These are phyloP conservation scores for Propithecus deckenii DNA, from an alignment of 2,797 vertebrate genomes.

Conservation along the genomic window DNA sequence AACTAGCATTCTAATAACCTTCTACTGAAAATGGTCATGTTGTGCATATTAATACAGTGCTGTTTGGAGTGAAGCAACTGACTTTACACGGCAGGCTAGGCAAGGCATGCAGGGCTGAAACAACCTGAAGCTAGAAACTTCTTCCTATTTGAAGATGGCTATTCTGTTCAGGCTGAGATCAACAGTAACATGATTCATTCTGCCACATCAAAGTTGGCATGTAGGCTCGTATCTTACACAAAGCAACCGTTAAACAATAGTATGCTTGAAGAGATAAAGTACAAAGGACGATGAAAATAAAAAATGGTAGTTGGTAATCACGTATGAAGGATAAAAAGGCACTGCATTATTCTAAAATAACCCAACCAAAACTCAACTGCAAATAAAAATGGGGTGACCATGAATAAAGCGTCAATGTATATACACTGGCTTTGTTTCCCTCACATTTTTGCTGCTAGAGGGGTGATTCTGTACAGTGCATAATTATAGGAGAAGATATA, in stretches of 20 bases:
- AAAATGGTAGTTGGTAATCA: constrained; percentile 82
- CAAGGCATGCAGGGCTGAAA: constrained; percentile 74
- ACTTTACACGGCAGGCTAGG: constrained; percentile 78
- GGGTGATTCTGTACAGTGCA: not conserved
- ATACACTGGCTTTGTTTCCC: constrained; percentile 24
- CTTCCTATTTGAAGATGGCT: constrained; percentile 82
- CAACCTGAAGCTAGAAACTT: constrained; percentile 83
- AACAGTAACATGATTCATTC: constrained; percentile 80
- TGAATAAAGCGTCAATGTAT: not conserved
- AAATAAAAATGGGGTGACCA: constrained; percentile 30
- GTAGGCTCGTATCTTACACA: constrained; percentile 82
- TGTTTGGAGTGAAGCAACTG: constrained; percentile 79
- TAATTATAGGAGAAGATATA: constrained; percentile 31
- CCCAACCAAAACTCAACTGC: not conserved
- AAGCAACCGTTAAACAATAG: constrained; percentile 87
- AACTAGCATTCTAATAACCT: constrained; percentile 95
- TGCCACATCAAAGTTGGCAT: constrained; percentile 87
- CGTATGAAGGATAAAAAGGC: constrained; percentile 45
- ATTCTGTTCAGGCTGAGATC: constrained; percentile 81
- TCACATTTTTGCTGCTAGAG: not conserved
- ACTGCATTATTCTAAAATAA: constrained; percentile 42
- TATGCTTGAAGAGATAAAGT: constrained; percentile 84
- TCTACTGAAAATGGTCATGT: constrained; percentile 88
- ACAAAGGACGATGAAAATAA: constrained; percentile 85
- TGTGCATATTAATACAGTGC: constrained; percentile 90